Base-by-base conservation (phyloP, 2,113 vertebrate genomes). In the Orientallactaga bullata region DNA sequence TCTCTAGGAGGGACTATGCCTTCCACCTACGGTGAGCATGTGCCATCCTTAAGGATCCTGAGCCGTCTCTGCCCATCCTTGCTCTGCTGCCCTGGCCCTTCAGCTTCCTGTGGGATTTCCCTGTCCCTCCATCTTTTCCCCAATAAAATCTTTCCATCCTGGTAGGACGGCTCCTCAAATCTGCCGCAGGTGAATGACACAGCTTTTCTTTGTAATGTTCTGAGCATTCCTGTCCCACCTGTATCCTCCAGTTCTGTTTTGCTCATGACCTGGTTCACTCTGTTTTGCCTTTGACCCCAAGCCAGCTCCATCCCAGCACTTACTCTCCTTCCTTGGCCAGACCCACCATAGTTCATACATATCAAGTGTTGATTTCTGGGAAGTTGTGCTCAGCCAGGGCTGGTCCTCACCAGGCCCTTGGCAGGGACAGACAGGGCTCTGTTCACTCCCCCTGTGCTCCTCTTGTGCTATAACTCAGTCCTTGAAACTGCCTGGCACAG, bases 11-110 rank as follows among this genome's bases (percentile, higher is more conserved):
- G 4, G 13, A 0, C 0, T 28, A 26, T 6, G n/a, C 8, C 66
- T 13, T 13, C 0, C 7, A 0, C 15, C 66, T 9, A 2, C 0
- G 21, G 21, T 2, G 3, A 55, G 23, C 21, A 23, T 0, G 7
- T 51, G 3, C 30, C 37, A 5, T 15, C 32, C 35, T 28, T 66
- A 1, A 32, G 16, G 18, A 16, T 13, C 15, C 37, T 76, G 55
- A 55, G 15, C 15, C 15, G 7, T 16, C 55, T 42, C 11, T 2
- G 1, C 0, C 21, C 15, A 11, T 32, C 28, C 35, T 39, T 18
- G 17, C 26, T 35, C 58, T 26, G 3, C 10, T 5, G n/a, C 20
- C 28, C 13, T 13, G 3, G 5, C 16, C 32, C 65, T 5, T 7
- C 15, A 4, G 18, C 10, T 55, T 86, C 23, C 26, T 24, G 68